Percentiles rank a stretch among this genome's conserved stretches.
These are phyloP conservation scores for Allacma fusca DNA, from an alignment of 2,888 invertebrate species.

Conservation along the genomic window DNA sequence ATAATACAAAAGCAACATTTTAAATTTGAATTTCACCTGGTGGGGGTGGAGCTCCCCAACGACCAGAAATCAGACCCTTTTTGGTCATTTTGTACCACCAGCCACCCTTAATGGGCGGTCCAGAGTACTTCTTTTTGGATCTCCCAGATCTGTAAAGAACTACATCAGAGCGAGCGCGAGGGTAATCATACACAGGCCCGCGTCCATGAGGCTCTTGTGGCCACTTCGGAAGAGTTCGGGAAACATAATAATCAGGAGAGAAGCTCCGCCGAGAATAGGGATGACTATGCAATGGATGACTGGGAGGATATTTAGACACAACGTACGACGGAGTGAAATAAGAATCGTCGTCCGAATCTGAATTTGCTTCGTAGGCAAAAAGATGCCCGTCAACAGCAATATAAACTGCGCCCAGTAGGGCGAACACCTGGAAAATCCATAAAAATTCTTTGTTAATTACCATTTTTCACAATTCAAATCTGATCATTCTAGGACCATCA, in stretches of 20 bases:
- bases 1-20: background rate
- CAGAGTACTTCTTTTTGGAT: conserved; percentile 18
- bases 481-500: background rate
- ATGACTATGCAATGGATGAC: no score
- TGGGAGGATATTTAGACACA: conserved; percentile 6
- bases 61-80: conserved; percentile 18
- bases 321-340: conserved; percentile 25
- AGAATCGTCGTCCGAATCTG: background rate
- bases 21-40: background rate
- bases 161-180: background rate
- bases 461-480: background rate
- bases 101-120: conserved; percentile 22
- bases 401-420: conserved; percentile 31
- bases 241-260: conserved; percentile 32
- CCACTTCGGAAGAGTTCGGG: conserved; percentile 30
- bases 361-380: background rate
- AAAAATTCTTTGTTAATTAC: background rate
- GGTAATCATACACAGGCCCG: conserved; percentile 24
- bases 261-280: background rate
- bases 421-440: conserved; percentile 25
- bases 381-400: conserved; percentile 27
- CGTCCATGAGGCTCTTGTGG: conserved; percentile 25
- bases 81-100: conserved; percentile 38
- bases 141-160: conserved; percentile 4
- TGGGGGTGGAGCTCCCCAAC: conserved; percentile 42